These are phyloP conservation scores for Circaetus gallicus DNA, from an alignment of 2,113 vertebrate species.

Conservation along the genomic window DNA sequence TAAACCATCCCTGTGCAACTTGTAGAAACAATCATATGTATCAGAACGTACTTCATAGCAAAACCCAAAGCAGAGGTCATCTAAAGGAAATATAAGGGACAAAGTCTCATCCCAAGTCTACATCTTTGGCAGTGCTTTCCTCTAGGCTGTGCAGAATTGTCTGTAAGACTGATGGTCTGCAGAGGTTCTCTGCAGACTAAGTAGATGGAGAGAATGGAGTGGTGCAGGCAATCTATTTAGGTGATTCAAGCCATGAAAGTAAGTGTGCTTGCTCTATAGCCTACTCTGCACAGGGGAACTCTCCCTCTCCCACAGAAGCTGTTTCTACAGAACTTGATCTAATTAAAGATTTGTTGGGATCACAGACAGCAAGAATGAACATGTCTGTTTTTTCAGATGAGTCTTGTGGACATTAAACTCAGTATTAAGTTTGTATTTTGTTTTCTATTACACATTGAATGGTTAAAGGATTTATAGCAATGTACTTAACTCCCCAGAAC, in stretches of 20 bases:
- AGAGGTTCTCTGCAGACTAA: background rate
- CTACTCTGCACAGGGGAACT: background rate
- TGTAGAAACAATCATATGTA: background rate
- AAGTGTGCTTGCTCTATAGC: background rate
- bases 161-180: background rate
- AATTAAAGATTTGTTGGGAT: conserved; percentile 26
- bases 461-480: background rate
- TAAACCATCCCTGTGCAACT: background rate
- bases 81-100: background rate
- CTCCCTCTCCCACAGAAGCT: background rate
- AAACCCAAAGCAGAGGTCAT: background rate
- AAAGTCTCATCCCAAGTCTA: background rate
- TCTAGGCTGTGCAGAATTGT: background rate
- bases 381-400: background rate
- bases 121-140: background rate
- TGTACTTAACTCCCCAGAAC: background rate
- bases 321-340: background rate
- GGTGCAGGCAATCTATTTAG: background rate
- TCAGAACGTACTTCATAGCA: background rate
- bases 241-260: background rate
- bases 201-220: background rate
- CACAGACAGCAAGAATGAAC: background rate
- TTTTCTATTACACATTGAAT: background rate
- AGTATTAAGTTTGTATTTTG: background rate
- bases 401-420: background rate